Base-by-base conservation (phyloP, 37 sponge, comb jelly and placozoan species). In the Halisarca cf. caerulea region DNA sequence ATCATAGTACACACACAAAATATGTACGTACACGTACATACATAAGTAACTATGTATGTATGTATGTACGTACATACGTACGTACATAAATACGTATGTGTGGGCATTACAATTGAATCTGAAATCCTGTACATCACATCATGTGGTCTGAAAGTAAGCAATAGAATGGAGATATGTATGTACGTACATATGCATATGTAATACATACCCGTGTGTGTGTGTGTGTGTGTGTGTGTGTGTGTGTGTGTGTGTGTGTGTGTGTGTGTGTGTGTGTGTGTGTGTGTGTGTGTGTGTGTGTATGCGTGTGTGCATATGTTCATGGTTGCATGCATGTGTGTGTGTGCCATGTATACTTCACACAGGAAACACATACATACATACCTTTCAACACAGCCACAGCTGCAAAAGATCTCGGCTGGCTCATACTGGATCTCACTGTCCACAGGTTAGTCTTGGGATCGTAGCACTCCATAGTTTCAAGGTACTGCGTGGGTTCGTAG, bases 401-500 rank as follows among this genome's bases (percentile, higher is more conserved):
- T 25, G 94, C 91, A 84, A 96, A 96, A 7, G 92, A 90, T 3
- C 96, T 58, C 0, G 87, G 69, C 15, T 87, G 73, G 23, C 81
- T 90, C 96, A 96, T 93, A 6, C 89, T 80, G 8, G 86, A 82
- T 32, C 86, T 80, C 6, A 37, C 43, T 21, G 17, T 82, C 96
- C 96, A 93, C 37, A 15, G 71, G 80, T 92, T 92, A 59, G 86
- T 86, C 17, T 86, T 86, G 20, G 96, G 96, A 42, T 93, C 90
- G 72, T 85, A 96, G n/a, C 77, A 62, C 78, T 93, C 96, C 43
- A 92, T 88, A 20, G 93, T 84, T 1, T 89, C 83, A 45, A 96
- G 81, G 51, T 96, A 96, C 71, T 88, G 90, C 0, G 96, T 93
- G 18, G 94, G 94, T 39, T 96, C 94, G 32, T 87, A 91, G 24